Conservation (phyloP, 2,113 vertebrate genomes). For the Pedionomus torquatus region DNA sequence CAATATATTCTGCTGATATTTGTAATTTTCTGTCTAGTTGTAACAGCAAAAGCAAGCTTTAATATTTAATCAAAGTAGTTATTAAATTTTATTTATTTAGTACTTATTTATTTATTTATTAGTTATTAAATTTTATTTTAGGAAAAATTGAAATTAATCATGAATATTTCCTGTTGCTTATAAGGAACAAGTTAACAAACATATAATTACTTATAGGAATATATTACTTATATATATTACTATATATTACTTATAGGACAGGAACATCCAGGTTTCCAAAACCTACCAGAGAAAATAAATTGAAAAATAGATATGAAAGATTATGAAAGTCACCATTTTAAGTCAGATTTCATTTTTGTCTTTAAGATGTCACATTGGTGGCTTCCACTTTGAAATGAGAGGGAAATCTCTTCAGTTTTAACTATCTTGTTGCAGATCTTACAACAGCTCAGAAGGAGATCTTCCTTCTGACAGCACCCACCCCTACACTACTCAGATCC, state of each 20-base stretch:
- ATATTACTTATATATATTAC: no score
- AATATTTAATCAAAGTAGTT: conserved; percentile 43
- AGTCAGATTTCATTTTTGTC: background rate
- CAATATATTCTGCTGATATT: background rate
- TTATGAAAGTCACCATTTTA: background rate
- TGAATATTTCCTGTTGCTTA: conserved; percentile 24
- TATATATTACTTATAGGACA: no score
- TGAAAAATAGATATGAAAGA: background rate
- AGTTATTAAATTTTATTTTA: background rate
- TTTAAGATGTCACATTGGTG: background rate
- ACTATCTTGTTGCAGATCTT: no score
- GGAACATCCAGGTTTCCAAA: background rate
- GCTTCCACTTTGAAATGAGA: background rate
- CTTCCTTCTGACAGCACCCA: background rate
- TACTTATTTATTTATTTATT: no score
- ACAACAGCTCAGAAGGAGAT: background rate
- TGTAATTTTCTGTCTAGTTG: background rate
- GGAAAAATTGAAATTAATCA: background rate
- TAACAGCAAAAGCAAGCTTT: conserved; percentile 1
- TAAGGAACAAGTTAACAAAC: conserved; percentile 33
- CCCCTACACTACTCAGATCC: fast-evolving
- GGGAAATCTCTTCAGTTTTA: background rate
- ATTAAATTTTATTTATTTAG: background rate
- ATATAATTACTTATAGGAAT: conserved; percentile 6
- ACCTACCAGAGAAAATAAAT: background rate